These are phyloP conservation scores for Gallirallus australis DNA, from an alignment of 2,797 vertebrate species.

Conservation along the genomic window DNA sequence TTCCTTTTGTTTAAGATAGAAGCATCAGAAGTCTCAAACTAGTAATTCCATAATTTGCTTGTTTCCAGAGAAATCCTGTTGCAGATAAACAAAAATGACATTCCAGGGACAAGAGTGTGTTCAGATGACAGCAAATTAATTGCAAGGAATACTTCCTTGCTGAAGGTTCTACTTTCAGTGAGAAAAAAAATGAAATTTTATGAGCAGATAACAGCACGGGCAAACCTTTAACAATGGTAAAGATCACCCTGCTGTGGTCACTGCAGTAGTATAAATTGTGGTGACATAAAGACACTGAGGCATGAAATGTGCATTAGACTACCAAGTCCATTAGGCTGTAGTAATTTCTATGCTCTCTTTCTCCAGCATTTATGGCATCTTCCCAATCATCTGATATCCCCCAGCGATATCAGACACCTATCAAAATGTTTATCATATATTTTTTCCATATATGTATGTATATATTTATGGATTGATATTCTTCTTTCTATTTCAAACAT, in stretches of 20 bases:
- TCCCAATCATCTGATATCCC: background rate
- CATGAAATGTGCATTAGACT: background rate
- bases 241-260: background rate
- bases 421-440: background rate
- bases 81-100: background rate
- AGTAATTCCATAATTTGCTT: background rate
- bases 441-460: background rate
- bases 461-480: too few relatives aligned
- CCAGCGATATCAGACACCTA: accelerated
- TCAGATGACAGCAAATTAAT: background rate
- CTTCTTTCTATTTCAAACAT: background rate
- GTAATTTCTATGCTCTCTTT: background rate
- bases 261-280: background rate
- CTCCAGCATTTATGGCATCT: background rate
- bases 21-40: background rate
- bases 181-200: background rate
- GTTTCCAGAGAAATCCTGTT: background rate
- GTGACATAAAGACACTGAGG: background rate
- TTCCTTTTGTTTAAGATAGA: background rate
- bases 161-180: background rate
- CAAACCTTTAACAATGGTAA: background rate
- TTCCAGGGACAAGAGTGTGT: background rate
- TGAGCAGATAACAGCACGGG: background rate
- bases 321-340: background rate
- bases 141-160: background rate